phyloP scores from a whole-genome alignment of 2,113 vertebrate genomes.

The Forbesichthys agassizii region DNA sequence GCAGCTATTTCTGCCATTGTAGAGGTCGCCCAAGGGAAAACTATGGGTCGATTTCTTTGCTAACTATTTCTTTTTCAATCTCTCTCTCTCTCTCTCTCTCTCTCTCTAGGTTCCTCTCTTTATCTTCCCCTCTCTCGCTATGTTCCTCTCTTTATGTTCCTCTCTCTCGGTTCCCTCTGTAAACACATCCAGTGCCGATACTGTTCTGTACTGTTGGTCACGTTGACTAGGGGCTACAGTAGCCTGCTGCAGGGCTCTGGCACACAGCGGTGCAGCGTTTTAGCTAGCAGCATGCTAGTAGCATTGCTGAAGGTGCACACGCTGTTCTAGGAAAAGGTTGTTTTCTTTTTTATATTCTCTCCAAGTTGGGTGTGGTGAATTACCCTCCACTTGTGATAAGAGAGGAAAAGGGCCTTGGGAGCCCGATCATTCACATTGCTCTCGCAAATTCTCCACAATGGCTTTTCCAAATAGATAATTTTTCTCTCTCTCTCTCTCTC shows the following conservation, averaged over 20 bases:
- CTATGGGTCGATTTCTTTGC: constrained; percentile 10
- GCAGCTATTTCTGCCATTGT: constrained; percentile 31
- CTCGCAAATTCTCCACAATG: constrained; percentile 21
- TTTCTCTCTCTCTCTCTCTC: neutral
- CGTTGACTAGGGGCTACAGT: constrained; percentile 28
- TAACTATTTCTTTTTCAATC: constrained; percentile 16
- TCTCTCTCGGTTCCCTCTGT: neutral
- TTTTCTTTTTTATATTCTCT: constrained; percentile 23
- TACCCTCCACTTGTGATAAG: constrained; percentile 61
- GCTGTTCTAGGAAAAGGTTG: constrained; percentile 54
- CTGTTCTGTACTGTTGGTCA: constrained; percentile 54
- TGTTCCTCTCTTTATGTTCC: constrained; percentile 27
- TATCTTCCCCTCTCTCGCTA: constrained; percentile 20
- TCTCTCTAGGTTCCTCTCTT: constrained; percentile 51
- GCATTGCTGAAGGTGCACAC: constrained; percentile 56
- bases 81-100: constrained; percentile 17
- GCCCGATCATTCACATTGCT: constrained; percentile 53
- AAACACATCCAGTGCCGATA: constrained; percentile 32
- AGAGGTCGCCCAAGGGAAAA: constrained; percentile 54
- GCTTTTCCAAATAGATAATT: constrained; percentile 47
- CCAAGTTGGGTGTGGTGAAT: constrained; percentile 62
- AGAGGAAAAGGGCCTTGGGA: constrained; percentile 49
- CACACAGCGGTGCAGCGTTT: constrained; percentile 47
- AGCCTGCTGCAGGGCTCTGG: constrained; percentile 45
- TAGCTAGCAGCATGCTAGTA: constrained; percentile 28